These are phyloP conservation scores for Drosophila truncata DNA, from an alignment of 1,140 invertebrate genomes.

Conservation along the genomic window DNA sequence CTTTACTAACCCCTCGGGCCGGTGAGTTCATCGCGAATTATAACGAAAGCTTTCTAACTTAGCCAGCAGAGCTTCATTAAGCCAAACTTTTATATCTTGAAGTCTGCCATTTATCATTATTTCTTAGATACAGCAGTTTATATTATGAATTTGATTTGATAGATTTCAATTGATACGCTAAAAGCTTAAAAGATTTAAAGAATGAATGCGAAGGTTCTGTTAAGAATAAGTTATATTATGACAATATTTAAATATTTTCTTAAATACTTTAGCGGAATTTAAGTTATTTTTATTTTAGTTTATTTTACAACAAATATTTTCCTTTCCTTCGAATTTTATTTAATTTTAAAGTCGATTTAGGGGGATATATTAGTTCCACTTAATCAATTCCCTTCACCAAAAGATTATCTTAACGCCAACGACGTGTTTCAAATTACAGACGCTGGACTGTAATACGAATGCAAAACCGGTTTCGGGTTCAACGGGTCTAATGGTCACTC, in stretches of 20 bases:
- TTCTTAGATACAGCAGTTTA: not conserved
- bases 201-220: not conserved
- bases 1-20: slow-evolving; percentile 90
- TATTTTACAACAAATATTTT: not conserved
- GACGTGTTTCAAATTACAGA: slow-evolving; percentile 4
- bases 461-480: slow-evolving; percentile 60
- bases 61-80: not conserved
- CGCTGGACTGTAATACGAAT: slow-evolving; percentile 13
- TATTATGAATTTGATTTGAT: too few relatives aligned
- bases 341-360: not conserved
- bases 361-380: not conserved
- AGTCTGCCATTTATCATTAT: not conserved
- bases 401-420: not conserved
- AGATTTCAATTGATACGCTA: not conserved
- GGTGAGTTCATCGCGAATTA: slow-evolving; percentile 86
- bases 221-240: not conserved
- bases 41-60: slow-evolving; percentile 3
- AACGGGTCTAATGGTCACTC: slow-evolving; percentile 28
- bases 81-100: not conserved
- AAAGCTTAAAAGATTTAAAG: not conserved
- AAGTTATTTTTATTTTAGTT: too few relatives aligned
- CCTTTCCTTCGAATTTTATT: not conserved
- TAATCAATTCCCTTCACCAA: not conserved
- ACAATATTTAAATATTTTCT: too few relatives aligned
- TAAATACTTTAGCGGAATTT: too few relatives aligned